Evolutionary conservation across 2,888 invertebrate genomes (phyloP).

Genomic region (Ennomos erosarius): DNA sequence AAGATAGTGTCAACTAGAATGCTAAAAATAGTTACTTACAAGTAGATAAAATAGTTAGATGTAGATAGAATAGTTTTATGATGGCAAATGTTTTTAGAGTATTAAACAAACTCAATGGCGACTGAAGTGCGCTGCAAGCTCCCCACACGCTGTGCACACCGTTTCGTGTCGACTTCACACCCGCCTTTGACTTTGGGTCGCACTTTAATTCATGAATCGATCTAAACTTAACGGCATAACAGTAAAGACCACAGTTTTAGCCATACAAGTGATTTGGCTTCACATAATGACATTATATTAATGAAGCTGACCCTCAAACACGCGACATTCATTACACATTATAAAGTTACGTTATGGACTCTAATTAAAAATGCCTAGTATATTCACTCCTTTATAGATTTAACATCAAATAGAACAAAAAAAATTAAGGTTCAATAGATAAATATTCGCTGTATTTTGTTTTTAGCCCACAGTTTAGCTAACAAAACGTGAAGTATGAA

Average conservation of each 20-base stretch:
- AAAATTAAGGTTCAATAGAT: conserved; percentile 48
- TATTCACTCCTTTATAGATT: conserved; percentile 54
- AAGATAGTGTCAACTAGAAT: conserved; percentile 10
- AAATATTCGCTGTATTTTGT: conserved; percentile 59
- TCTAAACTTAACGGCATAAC: conserved; percentile 60
- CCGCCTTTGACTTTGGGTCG: no score
- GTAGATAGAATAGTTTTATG: no score
- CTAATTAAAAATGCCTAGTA: conserved; percentile 51
- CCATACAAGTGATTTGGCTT: conserved; percentile 56
- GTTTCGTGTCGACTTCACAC: no score
- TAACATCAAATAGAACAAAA: conserved; percentile 67
- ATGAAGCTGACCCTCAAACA: conserved; percentile 52
- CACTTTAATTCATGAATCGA: conserved; percentile 42
- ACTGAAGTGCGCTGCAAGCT: no score
- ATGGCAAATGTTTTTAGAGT: no score
- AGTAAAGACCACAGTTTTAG: conserved; percentile 69
- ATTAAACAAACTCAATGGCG: no score
- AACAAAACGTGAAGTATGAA: conserved; percentile 61
- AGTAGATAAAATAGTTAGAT: no score
- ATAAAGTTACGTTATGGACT: conserved; percentile 45
- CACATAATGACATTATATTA: conserved; percentile 51
- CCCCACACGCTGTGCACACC: no score
- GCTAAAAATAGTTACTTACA: conserved; percentile 2
- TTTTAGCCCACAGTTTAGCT: conserved; percentile 49
- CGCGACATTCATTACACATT: conserved; percentile 49